A percentile compares a stretch with the other conserved stretches of the same genome.
phyloP scores from a whole-genome alignment of 2,888 invertebrate genomes.

The Trileptium ribeirensis region DNA sequence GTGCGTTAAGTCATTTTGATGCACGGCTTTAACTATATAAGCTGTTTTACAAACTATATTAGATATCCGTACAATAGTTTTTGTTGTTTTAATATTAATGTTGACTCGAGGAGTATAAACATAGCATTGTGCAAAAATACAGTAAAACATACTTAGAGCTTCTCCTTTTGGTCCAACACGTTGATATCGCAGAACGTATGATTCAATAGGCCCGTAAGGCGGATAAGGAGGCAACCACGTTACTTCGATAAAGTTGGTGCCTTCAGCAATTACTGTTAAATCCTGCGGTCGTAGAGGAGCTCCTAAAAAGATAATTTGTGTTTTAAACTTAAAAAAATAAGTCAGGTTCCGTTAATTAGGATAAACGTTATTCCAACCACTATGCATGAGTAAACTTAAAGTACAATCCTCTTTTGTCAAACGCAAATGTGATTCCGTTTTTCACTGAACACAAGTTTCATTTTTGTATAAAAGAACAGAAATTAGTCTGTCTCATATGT shows the following conservation, averaged over 20 bases:
- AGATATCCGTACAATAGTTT: too few species aligned
- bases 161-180: background rate
- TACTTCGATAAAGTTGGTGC: slow-evolving; percentile 48
- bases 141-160: background rate
- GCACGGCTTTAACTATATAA: too few species aligned
- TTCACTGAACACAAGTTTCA: too few species aligned
- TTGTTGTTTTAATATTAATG: too few species aligned
- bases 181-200: slow-evolving; percentile 36
- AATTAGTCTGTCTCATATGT: too few species aligned
- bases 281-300: slow-evolving; percentile 50
- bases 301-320: slow-evolving; percentile 37
- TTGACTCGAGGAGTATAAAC: too few species aligned
- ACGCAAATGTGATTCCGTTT: too few species aligned
- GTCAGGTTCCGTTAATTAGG: background rate
- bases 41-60: too few species aligned
- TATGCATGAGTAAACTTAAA: background rate
- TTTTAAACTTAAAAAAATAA: background rate
- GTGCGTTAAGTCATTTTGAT: too few species aligned
- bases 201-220: slow-evolving; percentile 49
- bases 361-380: background rate
- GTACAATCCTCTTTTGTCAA: slow-evolving; percentile 39
- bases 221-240: slow-evolving; percentile 51
- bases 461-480: too few species aligned
- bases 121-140: too few species aligned
- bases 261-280: slow-evolving; percentile 46